Evolutionary conservation across 2,888 invertebrate genomes (phyloP).

Genomic region (Drosophila robusta): DNA sequence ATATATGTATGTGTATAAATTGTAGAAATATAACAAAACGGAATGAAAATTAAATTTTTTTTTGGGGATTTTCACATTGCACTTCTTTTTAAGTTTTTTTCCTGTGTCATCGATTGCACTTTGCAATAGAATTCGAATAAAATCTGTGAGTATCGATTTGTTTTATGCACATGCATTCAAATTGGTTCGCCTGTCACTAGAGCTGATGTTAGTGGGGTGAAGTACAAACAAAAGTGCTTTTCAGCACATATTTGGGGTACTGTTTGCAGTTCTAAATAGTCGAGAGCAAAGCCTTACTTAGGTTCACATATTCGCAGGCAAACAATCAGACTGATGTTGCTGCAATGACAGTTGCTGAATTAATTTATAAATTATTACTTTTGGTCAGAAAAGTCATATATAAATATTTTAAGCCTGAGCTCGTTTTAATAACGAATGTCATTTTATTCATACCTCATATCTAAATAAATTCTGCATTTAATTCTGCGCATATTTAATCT

Average conservation of each 20-base stretch:
- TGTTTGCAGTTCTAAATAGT: conserved; percentile 9
- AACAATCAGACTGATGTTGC: not conserved
- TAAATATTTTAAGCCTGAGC: no score
- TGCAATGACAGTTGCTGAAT: not conserved
- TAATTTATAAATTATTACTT: no score
- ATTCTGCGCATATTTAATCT: no score
- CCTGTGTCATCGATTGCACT: conserved; percentile 58
- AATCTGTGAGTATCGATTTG: conserved; percentile 59
- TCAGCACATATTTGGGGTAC: conserved; percentile 1
- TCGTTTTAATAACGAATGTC: no score
- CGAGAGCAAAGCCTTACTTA: not conserved
- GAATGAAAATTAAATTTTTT: conserved; percentile 32
- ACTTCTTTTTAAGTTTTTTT: conserved; percentile 44
- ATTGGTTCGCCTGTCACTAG: conserved; percentile 10
- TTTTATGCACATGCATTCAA: conserved; percentile 16
- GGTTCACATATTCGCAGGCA: not conserved
- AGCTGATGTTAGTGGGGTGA: conserved; percentile 4
- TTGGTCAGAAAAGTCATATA: no score
- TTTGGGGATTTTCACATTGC: conserved; percentile 23
- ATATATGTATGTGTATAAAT: conserved; percentile 10
- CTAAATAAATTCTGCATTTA: no score
- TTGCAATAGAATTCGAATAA: conserved; percentile 34
- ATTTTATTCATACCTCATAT: no score
- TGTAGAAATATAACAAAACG: conserved; percentile 3
- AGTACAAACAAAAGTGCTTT: conserved; percentile 5